Evolutionary conservation across 64 coral and sea anemone species (phyloP), one percentile per base, ranked within the genome.

Genomic region (Dendrophyllia cribrosa): DNA sequence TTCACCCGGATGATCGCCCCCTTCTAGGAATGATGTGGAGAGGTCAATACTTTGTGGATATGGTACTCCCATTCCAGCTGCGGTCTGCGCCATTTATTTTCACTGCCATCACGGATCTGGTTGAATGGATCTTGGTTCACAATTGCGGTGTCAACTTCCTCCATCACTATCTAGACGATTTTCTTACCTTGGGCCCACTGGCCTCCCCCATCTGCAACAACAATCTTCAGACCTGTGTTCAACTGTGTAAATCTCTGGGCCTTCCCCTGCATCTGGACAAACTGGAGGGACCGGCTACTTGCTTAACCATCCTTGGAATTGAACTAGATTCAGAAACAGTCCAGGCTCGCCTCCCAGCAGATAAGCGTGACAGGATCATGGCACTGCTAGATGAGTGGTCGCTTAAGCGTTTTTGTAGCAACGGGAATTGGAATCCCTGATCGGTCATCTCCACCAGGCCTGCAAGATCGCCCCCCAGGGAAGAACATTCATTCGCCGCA

Each of bases 361-460:
- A 76, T 0, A 88, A 88, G 55, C 22, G 49, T 4, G 7, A 13
- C 50, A 16, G 20, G 15, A 17, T 76, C 4, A 9, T 43, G 2
- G 13, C 53, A 16, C 15, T 77, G 51, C 17, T 88, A 12, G 21
- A 34, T 3, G 16, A 15, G 6, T 76, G 87, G 87, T 12, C 19
- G 4, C 2, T 10, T 5, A 19, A 52, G 3, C 9, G 3, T 14
- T 89, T 72, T 56, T 89, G 87, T 58, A 76, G 11, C 9, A 5
- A 16, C 34, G 34, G 7, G 70, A 73, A 9, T 23, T 47, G 25
- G 70, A 72, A 72, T 72, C 70, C 7, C 20, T 90, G 23, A 81
- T 94, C 2, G 86, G 85, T 47, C 70, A 85, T 19, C 61, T 93
- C 22, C 74, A 93, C 53, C 91, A 87, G 7, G 83, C 73, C 9